Conservation (phyloP, 1,140 invertebrate species). For the Hylaeus anthracinus region DNA sequence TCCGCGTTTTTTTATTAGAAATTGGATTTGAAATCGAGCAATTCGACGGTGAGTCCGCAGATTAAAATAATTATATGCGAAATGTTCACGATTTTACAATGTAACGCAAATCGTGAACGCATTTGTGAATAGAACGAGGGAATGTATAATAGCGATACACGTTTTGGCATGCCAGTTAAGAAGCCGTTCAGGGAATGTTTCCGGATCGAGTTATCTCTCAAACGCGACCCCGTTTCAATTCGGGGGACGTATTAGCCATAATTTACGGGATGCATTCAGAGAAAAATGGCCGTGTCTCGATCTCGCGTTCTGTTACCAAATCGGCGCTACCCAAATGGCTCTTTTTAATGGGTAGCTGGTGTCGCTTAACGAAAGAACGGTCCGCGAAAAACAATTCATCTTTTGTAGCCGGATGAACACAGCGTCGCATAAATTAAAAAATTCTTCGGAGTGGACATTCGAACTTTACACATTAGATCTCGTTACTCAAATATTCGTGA, state of each 20-base stretch:
- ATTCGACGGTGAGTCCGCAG: too few species aligned
- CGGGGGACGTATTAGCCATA: constrained; percentile 3
- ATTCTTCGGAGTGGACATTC: too few species aligned
- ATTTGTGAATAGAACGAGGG: not conserved
- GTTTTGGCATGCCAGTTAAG: constrained; percentile 16
- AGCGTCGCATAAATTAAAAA: too few species aligned
- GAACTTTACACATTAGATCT: too few species aligned
- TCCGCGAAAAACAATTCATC: not conserved
- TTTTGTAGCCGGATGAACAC: constrained; percentile 1
- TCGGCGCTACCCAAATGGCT: not conserved
- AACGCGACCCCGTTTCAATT: constrained; percentile 20
- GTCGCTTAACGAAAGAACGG: not conserved
- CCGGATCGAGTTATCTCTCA: constrained; percentile 18
- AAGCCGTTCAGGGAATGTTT: constrained; percentile 3
- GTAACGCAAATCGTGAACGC: too few species aligned
- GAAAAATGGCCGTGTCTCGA: not conserved
- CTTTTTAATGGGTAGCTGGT: not conserved
- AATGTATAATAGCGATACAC: not conserved
- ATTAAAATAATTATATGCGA: too few species aligned
- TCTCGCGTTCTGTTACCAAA: constrained; percentile 27
- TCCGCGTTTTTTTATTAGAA: too few species aligned
- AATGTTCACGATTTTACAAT: too few species aligned
- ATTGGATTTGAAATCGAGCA: too few species aligned
- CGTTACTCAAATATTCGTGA: too few species aligned
- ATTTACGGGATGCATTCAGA: constrained; percentile 8